phyloP scores from a whole-genome alignment of 2,888 invertebrate species.

The Pegoplata infirma region DNA sequence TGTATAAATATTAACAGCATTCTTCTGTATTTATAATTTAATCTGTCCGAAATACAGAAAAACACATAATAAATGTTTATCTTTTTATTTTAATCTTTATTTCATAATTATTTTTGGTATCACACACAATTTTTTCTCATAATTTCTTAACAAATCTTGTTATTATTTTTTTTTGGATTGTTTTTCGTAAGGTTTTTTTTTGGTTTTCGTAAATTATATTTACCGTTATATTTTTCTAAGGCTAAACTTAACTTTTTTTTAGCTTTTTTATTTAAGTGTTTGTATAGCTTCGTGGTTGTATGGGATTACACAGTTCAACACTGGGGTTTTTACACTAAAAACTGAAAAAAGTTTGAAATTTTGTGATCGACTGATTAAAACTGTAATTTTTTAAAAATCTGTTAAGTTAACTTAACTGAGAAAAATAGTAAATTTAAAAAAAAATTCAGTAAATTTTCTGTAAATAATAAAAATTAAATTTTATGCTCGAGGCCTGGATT shows the following conservation, averaged over 20 bases:
- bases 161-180: not conserved
- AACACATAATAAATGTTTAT: slow-evolving; percentile 26
- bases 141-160: slow-evolving; percentile 34
- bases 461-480: too few species aligned
- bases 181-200: not conserved
- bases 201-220: slow-evolving; percentile 23
- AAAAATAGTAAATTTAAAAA: too few species aligned
- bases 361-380: too few species aligned
- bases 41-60: slow-evolving; percentile 5
- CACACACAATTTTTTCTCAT: slow-evolving; percentile 30
- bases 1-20: slow-evolving; percentile 13
- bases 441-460: too few species aligned
- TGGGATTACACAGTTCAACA: too few species aligned
- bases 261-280: slow-evolving; percentile 1
- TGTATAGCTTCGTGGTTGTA: too few species aligned
- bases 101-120: slow-evolving; percentile 37
- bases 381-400: too few species aligned
- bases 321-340: too few species aligned
- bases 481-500: too few species aligned
- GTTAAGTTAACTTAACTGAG: too few species aligned
- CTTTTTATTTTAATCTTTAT: slow-evolving; percentile 36
- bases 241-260: slow-evolving; percentile 3
- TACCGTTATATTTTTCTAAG: slow-evolving; percentile 2
- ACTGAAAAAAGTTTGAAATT: too few species aligned
- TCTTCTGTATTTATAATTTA: slow-evolving; percentile 22